Evolutionary conservation across 2,888 invertebrate species (phyloP).

Genomic region (Chymomyza caudatula): DNA sequence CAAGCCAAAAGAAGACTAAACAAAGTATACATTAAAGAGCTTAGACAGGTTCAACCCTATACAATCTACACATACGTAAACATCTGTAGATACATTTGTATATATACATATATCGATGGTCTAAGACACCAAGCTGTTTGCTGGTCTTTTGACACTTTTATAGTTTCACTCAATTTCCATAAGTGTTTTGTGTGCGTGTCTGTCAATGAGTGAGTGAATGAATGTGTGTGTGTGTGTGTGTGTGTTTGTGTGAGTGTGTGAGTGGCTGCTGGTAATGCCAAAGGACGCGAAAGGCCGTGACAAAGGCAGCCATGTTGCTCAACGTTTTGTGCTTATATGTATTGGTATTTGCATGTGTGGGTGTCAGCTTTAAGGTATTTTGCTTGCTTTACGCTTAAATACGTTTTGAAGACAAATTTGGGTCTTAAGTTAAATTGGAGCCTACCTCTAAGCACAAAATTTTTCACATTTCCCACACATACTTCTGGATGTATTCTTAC

Average conservation of each 20-base stretch:
- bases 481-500: background rate
- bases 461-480: slow-evolving; percentile 19
- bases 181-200: slow-evolving; percentile 44
- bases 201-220: background rate
- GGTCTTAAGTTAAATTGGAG: background rate
- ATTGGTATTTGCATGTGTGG: background rate
- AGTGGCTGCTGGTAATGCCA: background rate
- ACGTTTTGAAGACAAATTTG: slow-evolving; percentile 11
- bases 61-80: background rate
- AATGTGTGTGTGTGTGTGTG: slow-evolving; percentile 1
- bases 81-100: background rate
- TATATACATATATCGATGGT: slow-evolving; percentile 19
- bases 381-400: slow-evolving; percentile 38
- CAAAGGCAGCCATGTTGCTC: background rate
- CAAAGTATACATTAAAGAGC: slow-evolving; percentile 46
- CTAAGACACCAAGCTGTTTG: slow-evolving; percentile 12
- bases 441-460: slow-evolving; percentile 15
- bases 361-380: slow-evolving; percentile 2
- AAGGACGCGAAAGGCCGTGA: slow-evolving; percentile 19
- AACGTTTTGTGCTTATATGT: background rate
- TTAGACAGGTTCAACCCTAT: slow-evolving; percentile 31
- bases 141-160: slow-evolving; percentile 66
- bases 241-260: background rate
- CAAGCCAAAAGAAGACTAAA: slow-evolving; percentile 20
- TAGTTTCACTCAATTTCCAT: slow-evolving; percentile 66